Percentiles rank a stretch among this genome's conserved stretches.
Conservation (phyloP, 2,888 invertebrate genomes). For the Eupithecia subfuscata region DNA sequence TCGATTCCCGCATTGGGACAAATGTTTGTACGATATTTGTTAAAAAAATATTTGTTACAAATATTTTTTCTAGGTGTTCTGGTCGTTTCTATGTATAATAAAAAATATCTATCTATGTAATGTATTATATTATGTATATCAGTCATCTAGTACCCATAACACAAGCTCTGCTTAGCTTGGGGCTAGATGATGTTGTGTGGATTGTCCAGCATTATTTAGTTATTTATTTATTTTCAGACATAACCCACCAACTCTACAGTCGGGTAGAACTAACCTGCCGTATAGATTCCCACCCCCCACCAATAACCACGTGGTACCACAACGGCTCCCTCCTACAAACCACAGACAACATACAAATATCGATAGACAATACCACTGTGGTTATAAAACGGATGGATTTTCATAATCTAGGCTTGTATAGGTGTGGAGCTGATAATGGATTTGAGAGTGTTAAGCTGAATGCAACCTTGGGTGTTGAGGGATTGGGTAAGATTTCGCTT, state of each 20-base stretch:
- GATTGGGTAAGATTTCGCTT: slow-evolving; percentile 62
- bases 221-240: slow-evolving; percentile 68
- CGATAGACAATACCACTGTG: slow-evolving; percentile 55
- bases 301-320: slow-evolving; percentile 63
- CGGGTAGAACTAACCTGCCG: slow-evolving; percentile 59
- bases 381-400: slow-evolving; percentile 63
- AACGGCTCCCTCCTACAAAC: slow-evolving; percentile 58
- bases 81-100: no score
- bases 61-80: no score
- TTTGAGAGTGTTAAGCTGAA: slow-evolving; percentile 60
- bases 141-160: no score
- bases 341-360: slow-evolving; percentile 49
- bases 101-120: no score
- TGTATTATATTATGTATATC: no score
- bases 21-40: no score
- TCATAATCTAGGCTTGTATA: slow-evolving; percentile 75
- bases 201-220: no score
- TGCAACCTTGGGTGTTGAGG: slow-evolving; percentile 60
- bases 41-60: no score
- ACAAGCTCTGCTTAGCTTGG: no score
- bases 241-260: slow-evolving; percentile 62
- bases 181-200: no score
- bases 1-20: no score
- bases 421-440: slow-evolving; percentile 80
- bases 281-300: slow-evolving; percentile 58